Evolutionary conservation across 2,797 vertebrate species (phyloP).

Genomic region (Siniperca obscura): DNA sequence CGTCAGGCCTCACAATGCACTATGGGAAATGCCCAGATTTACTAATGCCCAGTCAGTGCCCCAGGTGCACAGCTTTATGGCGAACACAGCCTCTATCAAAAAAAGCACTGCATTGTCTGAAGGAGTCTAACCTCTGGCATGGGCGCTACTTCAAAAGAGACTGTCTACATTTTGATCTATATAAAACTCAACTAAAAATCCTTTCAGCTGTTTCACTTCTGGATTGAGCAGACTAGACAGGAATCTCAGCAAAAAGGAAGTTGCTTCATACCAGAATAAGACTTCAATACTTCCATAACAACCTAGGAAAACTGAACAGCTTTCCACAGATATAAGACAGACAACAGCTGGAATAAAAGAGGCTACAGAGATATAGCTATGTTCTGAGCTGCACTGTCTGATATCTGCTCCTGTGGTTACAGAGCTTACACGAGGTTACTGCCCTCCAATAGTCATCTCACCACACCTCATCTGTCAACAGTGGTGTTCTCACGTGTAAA

Average conservation of each 20-base stretch:
- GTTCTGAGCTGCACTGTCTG: constrained; percentile 29
- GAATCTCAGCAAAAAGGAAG: constrained; percentile 38
- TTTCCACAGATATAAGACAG: constrained; percentile 33
- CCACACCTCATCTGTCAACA: constrained; percentile 78
- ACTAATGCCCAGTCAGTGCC: constrained; percentile 49
- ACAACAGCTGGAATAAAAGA: constrained; percentile 52
- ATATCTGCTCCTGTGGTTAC: constrained; percentile 52
- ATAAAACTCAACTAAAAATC: constrained; percentile 37
- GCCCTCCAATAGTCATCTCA: constrained; percentile 47
- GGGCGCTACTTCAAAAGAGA: constrained; percentile 54
- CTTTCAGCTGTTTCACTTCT: constrained; percentile 37
- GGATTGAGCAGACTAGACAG: constrained; percentile 20
- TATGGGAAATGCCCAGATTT: constrained; percentile 67
- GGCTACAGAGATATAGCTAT: constrained; percentile 8
- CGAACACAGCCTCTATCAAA: constrained; percentile 50
- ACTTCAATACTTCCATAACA: constrained; percentile 30
- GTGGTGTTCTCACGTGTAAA: constrained; percentile 54
- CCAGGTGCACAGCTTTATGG: constrained; percentile 57
- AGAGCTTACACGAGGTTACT: constrained; percentile 51
- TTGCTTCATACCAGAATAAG: constrained; percentile 34
- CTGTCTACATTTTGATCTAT: constrained; percentile 50
- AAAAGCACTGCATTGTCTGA: constrained; percentile 29
- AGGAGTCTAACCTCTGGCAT: constrained; percentile 53
- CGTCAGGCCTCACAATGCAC: constrained; percentile 51
- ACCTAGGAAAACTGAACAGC: constrained; percentile 14